Conservation (phyloP, 2,797 vertebrate genomes). For the Chromobotia macracanthus region DNA sequence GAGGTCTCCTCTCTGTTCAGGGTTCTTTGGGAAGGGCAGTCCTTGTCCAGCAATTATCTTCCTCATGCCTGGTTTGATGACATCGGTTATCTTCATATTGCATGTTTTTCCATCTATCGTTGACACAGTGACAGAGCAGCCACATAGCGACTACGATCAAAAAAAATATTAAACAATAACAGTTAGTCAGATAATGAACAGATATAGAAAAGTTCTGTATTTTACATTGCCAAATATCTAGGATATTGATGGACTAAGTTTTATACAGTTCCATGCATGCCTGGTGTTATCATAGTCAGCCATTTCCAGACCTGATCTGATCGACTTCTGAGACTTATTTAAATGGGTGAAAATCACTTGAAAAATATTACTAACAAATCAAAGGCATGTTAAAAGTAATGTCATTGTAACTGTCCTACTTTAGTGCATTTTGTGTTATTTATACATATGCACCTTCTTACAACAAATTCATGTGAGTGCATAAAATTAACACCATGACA, state of each 20-base stretch:
- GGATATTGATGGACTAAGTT: too few relatives aligned
- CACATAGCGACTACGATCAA: conserved; percentile 90
- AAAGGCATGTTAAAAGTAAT: too few relatives aligned
- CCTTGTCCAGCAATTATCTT: conserved; percentile 94
- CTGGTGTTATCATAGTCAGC: too few relatives aligned
- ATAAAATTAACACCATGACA: neutral
- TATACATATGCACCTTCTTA: neutral
- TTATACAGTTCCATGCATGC: too few relatives aligned
- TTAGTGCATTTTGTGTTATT: neutral
- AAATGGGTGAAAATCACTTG: too few relatives aligned
- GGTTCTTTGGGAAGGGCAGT: conserved; percentile 94
- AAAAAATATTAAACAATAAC: conserved; percentile 39
- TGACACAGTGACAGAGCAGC: conserved; percentile 93
- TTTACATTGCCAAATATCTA: too few relatives aligned
- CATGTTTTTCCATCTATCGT: conserved; percentile 95
- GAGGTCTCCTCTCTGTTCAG: conserved; percentile 94
- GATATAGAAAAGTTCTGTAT: too few relatives aligned
- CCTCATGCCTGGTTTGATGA: conserved; percentile 96
- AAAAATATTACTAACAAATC: too few relatives aligned
- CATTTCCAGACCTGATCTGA: too few relatives aligned
- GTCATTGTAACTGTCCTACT: too few relatives aligned
- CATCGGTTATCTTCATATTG: conserved; percentile 95
- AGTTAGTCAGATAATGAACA: conserved; percentile 18
- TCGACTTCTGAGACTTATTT: too few relatives aligned
- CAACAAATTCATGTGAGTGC: neutral